These are phyloP conservation scores for Sebastes taczanowskii DNA, from an alignment of 2,797 vertebrate species.

Conservation along the genomic window DNA sequence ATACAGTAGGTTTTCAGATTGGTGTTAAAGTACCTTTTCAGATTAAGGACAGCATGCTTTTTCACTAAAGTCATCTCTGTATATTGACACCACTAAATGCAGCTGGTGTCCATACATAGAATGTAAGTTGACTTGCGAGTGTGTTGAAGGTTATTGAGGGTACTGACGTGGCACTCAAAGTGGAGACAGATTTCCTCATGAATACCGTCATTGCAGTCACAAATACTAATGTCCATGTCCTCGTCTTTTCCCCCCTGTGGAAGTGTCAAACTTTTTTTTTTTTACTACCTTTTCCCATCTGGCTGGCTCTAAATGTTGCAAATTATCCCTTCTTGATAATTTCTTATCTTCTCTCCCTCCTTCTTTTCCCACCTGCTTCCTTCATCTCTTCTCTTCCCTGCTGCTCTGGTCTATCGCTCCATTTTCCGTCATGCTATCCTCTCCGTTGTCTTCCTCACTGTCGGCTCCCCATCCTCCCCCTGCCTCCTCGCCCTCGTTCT, in stretches of 20 bases:
- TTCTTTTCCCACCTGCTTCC: conserved; percentile 44
- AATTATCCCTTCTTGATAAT: conserved; percentile 56
- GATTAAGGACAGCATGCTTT: not conserved
- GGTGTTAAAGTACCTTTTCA: not conserved
- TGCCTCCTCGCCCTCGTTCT: conserved; percentile 4
- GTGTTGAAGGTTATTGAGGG: conserved; percentile 38
- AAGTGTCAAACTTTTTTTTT: conserved; percentile 12
- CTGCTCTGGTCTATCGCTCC: conserved; percentile 53
- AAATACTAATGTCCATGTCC: conserved; percentile 37
- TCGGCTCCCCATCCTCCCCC: conserved; percentile 23
- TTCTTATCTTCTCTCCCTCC: conserved; percentile 21
- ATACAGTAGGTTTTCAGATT: not conserved
- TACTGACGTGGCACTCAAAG: conserved; percentile 31
- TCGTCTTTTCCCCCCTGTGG: conserved; percentile 2
- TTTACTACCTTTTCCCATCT: conserved; percentile 56
- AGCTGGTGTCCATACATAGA: not conserved
- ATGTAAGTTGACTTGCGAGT: not conserved
- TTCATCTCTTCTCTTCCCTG: conserved; percentile 51
- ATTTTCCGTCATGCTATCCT: conserved; percentile 68
- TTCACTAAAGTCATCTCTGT: not conserved
- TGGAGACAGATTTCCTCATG: conserved; percentile 43
- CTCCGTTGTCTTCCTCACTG: conserved; percentile 46
- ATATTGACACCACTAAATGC: not conserved
- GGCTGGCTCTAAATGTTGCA: conserved; percentile 59
- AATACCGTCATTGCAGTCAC: conserved; percentile 27